These are phyloP conservation scores for Cyanoderma ruficeps DNA, from an alignment of 2,113 vertebrate genomes.

Conservation along the genomic window DNA sequence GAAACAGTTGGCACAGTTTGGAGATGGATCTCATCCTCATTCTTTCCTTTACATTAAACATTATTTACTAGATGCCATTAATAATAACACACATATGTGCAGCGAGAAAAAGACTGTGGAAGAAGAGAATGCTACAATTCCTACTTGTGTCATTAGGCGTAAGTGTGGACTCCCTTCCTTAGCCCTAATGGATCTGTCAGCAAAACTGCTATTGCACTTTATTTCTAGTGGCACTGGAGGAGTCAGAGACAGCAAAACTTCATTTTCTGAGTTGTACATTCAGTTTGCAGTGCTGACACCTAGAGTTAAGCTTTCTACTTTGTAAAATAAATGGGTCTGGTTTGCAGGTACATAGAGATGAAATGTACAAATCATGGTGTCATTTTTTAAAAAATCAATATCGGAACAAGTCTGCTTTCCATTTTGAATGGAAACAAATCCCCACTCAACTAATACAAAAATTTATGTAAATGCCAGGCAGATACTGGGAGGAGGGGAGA, in stretches of 20 bases:
- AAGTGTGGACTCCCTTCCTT: not conserved
- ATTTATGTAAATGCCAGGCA: not conserved
- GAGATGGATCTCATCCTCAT: not conserved
- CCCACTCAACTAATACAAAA: not conserved
- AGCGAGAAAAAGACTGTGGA: not conserved
- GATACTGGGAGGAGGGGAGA: not conserved
- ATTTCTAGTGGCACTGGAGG: constrained; percentile 21
- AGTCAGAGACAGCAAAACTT: constrained; percentile 26
- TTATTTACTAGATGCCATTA: not conserved
- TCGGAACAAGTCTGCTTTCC: not conserved
- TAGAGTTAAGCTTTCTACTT: constrained; percentile 50
- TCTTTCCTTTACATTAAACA: not conserved
- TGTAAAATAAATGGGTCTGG: not conserved
- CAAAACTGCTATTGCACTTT: not conserved
- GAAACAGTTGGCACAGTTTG: not conserved
- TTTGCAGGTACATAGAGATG: not conserved
- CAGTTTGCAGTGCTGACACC: constrained; percentile 64
- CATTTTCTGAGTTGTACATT: constrained; percentile 25
- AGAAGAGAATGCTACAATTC: not conserved
- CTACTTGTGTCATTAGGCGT: not conserved
- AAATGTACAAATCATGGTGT: not conserved
- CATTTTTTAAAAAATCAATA: not conserved
- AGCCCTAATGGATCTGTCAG: not conserved
- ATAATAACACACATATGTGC: not conserved
- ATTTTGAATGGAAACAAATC: not conserved